These are phyloP conservation scores for Pantala flavescens DNA, from an alignment of 1,140 invertebrate species.

Conservation along the genomic window DNA sequence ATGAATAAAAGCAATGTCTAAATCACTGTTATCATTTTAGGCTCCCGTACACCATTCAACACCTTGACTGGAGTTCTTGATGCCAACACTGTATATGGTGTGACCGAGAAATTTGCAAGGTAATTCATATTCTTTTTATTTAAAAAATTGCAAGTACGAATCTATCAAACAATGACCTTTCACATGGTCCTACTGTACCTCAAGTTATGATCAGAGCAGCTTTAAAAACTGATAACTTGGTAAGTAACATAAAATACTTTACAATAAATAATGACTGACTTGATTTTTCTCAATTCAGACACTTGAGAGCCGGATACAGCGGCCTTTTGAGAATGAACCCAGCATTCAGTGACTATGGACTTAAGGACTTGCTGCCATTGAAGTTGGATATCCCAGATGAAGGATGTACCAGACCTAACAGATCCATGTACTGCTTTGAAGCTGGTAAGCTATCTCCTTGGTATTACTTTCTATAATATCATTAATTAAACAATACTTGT, in stretches of 20 bases:
- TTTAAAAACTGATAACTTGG: too few relatives aligned
- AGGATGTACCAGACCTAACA: constrained; percentile 80
- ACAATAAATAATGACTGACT: too few relatives aligned
- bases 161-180: too few relatives aligned
- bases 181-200: too few relatives aligned
- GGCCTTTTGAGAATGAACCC: constrained; percentile 78
- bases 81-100: constrained; percentile 75
- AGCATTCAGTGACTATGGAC: constrained; percentile 72
- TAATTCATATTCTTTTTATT: constrained; percentile 27
- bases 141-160: neutral
- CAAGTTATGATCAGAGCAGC: too few relatives aligned
- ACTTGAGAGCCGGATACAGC: constrained; percentile 63
- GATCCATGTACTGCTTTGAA: constrained; percentile 85
- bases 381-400: constrained; percentile 84
- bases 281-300: constrained; percentile 36
- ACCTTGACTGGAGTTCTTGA: constrained; percentile 71
- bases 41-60: constrained; percentile 69
- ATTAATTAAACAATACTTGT: constrained; percentile 12
- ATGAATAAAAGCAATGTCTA: too few relatives aligned
- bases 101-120: constrained; percentile 63
- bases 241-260: too few relatives aligned
- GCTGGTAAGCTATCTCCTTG: constrained; percentile 47
- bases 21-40: constrained; percentile 31
- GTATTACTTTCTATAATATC: neutral
- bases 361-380: constrained; percentile 81